Percentiles rank a stretch among this genome's conserved stretches.
Conservation (phyloP, 2,113 vertebrate genomes). For the Cephalopterus ornatus region DNA sequence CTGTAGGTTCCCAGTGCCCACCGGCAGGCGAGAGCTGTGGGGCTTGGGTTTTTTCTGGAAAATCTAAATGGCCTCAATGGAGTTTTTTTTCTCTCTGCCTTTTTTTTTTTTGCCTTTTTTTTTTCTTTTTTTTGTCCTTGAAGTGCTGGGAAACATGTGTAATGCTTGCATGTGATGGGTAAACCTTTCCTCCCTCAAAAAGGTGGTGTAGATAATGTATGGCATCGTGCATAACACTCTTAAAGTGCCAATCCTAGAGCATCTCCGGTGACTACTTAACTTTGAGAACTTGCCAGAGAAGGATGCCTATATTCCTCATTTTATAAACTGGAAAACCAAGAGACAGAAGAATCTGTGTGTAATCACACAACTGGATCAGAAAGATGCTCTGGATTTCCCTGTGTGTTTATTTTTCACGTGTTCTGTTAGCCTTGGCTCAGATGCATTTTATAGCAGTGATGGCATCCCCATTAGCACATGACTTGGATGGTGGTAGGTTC, state of each 20-base stretch:
- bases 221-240: accelerated
- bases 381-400: background rate
- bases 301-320: background rate
- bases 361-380: background rate
- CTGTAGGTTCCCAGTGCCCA: background rate
- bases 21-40: background rate
- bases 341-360: background rate
- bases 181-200: background rate
- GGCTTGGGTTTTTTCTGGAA: background rate
- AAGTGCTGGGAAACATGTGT: background rate
- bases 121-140: background rate
- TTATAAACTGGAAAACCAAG: background rate
- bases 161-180: background rate
- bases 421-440: background rate
- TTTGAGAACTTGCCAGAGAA: background rate
- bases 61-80: background rate
- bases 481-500: background rate
- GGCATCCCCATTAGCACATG: background rate
- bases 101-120: background rate
- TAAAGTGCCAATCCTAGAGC: background rate
- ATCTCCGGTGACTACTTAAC: background rate
- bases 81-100: background rate
- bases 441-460: background rate
- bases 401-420: background rate
- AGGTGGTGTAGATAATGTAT: background rate